These are phyloP conservation scores for Drosophila atripex DNA, from an alignment of 2,888 invertebrate species.

Conservation along the genomic window DNA sequence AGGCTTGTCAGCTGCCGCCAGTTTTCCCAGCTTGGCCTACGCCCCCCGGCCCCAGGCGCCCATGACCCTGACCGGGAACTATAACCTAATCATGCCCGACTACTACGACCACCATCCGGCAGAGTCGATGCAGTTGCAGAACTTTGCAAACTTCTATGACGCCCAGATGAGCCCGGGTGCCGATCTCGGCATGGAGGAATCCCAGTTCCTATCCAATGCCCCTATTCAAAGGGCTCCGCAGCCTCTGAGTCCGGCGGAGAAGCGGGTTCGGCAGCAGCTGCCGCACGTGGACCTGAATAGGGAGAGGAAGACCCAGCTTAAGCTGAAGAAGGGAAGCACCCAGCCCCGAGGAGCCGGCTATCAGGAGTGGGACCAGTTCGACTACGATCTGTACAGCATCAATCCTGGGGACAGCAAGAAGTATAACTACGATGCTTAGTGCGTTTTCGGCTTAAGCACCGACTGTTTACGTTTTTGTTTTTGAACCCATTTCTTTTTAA, in stretches of 20 bases:
- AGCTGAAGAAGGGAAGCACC: slow-evolving; percentile 72
- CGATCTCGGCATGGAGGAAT: slow-evolving; percentile 79
- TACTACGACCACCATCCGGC: slow-evolving; percentile 72
- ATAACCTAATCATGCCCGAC: slow-evolving; percentile 74
- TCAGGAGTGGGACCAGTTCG: slow-evolving; percentile 81
- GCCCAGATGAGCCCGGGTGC: slow-evolving; percentile 52
- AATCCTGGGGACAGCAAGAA: slow-evolving; percentile 72
- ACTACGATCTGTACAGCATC: slow-evolving; percentile 79
- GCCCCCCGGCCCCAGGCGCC: slow-evolving; percentile 61
- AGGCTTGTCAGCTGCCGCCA: slow-evolving; percentile 47
- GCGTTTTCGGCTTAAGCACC: slow-evolving; percentile 10
- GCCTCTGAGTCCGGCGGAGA: slow-evolving; percentile 67
- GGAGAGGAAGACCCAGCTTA: slow-evolving; percentile 62
- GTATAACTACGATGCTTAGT: slow-evolving; percentile 57
- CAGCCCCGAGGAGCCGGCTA: slow-evolving; percentile 63
- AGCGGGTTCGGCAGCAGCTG: slow-evolving; percentile 61
- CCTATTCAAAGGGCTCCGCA: slow-evolving; percentile 68
- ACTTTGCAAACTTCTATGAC: slow-evolving; percentile 74
- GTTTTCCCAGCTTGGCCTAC: slow-evolving; percentile 54
- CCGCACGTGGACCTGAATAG: slow-evolving; percentile 64
- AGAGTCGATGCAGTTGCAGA: slow-evolving; percentile 75
- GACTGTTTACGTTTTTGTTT: slow-evolving; percentile 45
- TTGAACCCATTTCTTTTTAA: slow-evolving; percentile 53
- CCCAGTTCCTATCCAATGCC: slow-evolving; percentile 59
- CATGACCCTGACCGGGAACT: slow-evolving; percentile 68